Evolutionary conservation across 2,888 invertebrate species (phyloP), one percentile per base, ranked within the genome.

Genomic region (Dryobota labecula): DNA sequence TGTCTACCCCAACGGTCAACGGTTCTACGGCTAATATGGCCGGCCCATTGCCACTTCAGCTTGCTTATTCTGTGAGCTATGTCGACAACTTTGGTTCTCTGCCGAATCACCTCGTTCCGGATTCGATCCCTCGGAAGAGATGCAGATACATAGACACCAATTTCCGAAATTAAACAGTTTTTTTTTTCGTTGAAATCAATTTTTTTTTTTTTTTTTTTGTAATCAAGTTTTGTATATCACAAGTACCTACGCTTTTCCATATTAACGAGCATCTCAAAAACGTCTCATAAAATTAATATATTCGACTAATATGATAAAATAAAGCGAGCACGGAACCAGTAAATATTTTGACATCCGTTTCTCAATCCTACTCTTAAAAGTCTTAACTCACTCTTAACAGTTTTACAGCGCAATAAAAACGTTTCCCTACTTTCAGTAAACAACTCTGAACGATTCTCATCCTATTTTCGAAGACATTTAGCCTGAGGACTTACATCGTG

Each of bases 301-400:
- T 70, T 38, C 24, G 43, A 51, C 30, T 38, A 45, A 5, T 45
- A 43, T 13, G 60, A 72, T 78, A 64, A 80, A 64, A 72, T 78
- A 64, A 80, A 78, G 68, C 51, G 58, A 60, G 36, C 63, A 18
- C 13, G 45, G 57, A 41, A 20, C 57, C 57, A 70, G 76, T 69
- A 69, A 78, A 78, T 66, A 80, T 80, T 80, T 51, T 76, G 76
- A 76, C 80, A 76, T 76, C 69, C 69, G 78, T 36, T 75, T 63
- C 58, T 41, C 33, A 63, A 70, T 80, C 36, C 47, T 20, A 4
- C 63, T 74, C 63, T 67, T 73, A 63, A 73, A 77, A 78, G n/a
- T 66, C 57, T 57, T 73, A 58, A 64, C 60, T 78, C 63, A 64
- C 45, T 70, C 69, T 58, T 60, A 66, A 79, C 79, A 24, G 74